Base-by-base conservation (phyloP, 2,888 invertebrate genomes). In the Holacanthella duospinosa region DNA sequence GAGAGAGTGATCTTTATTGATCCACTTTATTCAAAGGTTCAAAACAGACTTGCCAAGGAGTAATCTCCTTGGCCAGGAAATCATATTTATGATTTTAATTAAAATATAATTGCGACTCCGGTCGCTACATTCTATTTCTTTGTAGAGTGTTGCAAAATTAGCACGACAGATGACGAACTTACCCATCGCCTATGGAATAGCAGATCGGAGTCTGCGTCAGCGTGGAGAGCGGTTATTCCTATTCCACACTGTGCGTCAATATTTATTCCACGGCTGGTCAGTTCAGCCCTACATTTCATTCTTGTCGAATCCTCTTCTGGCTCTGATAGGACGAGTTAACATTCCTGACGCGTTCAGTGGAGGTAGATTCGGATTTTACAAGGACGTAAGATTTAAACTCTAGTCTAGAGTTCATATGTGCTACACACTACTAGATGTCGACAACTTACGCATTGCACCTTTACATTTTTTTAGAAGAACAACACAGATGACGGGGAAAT, bases 401-500 rank as follows among this genome's bases (percentile, higher is more conserved):
- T 44, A 43, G 29, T 56, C 27, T 9, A 48, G n/a, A 48, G 36
- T 16, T 36, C n/a, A 36, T 12, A 36, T 36, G 16, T 36, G 36
- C 6, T 16, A 36, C 36, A 36, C 6, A 36, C 16, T 6, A 36
- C 16, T 36, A 12, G 6, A 16, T 36, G 6, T 36, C 16, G 16
- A 16, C 9, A 36, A 16, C 36, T 16, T 36, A 36, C 36, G 16
- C 36, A 12, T 36, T 36, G 36, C 36, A 25, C 28, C 27, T 55
- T 26, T 55, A 21, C 9, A 53, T 12, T 48, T 48, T 62, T 65
- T 43, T 64, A 72, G 72, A 67, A 69, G 64, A 72, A 72, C 62
- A 67, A 61, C n/a, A 67, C 72, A 1, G 72, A 72, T 61, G 72
- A 72, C 55, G 72, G 72, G 1, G 72, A 72, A 57, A 67, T 69